Conservation (phyloP, 2,888 invertebrate genomes). For the Pristionchus japonicus region DNA sequence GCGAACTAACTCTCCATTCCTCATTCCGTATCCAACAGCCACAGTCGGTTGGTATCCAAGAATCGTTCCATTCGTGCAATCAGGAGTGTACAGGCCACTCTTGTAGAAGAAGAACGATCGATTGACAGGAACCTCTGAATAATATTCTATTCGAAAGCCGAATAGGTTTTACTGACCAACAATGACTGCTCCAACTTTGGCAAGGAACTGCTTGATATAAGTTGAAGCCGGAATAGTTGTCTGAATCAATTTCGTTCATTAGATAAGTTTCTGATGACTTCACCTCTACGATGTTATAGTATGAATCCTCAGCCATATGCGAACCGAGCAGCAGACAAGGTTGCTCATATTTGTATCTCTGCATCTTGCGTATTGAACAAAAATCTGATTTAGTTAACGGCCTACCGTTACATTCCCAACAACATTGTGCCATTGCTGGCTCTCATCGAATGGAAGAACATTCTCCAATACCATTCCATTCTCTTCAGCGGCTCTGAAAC, state of each 20-base stretch:
- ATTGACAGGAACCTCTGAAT: not conserved
- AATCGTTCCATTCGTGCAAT: not conserved
- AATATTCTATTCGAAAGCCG: no score
- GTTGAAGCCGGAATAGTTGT: not conserved
- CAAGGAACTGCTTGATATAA: not conserved
- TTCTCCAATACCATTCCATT: not conserved
- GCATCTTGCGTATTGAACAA: no score
- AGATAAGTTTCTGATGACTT: not conserved
- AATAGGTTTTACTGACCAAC: not conserved
- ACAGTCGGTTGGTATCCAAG: conserved; percentile 3
- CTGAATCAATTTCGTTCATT: not conserved
- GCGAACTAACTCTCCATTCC: not conserved
- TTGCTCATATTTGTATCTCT: not conserved
- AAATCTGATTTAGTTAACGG: not conserved
- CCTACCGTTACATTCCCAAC: not conserved
- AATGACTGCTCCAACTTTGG: not conserved
- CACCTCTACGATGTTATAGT: not conserved
- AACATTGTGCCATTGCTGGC: not conserved
- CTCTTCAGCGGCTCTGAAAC: not conserved
- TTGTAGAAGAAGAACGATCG: conserved; percentile 20
- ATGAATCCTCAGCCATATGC: not conserved
- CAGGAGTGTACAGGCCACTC: not conserved
- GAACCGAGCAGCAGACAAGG: not conserved
- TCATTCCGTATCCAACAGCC: not conserved
- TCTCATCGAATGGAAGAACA: not conserved